A percentile compares a stretch with the other conserved stretches of the same genome.
These are phyloP conservation scores for Microcebus murinus DNA, from an alignment of 2,113 vertebrate genomes.

Conservation along the genomic window DNA sequence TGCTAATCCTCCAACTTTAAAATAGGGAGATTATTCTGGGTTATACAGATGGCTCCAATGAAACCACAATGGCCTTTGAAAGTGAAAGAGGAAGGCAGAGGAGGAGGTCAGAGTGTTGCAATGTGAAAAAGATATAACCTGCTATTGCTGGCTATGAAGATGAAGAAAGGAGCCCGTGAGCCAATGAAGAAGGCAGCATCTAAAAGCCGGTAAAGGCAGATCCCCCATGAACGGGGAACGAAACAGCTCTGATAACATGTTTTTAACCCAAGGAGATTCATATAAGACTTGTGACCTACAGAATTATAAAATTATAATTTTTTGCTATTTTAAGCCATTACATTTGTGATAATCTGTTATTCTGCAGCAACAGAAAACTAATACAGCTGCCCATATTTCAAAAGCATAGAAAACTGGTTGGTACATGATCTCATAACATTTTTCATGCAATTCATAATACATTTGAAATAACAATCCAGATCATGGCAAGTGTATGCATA, in stretches of 20 bases:
- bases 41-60: background rate
- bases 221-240: background rate
- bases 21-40: background rate
- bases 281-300: background rate
- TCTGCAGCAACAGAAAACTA: background rate
- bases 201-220: background rate
- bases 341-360: background rate
- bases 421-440: background rate
- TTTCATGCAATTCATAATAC: background rate
- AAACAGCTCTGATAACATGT: background rate
- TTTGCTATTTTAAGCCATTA: background rate
- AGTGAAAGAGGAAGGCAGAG: background rate
- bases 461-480: background rate
- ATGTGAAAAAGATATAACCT: background rate
- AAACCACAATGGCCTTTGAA: background rate
- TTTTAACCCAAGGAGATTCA: background rate
- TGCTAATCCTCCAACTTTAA: background rate
- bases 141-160: background rate
- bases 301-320: background rate
- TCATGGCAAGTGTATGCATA: background rate
- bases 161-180: background rate
- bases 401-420: background rate
- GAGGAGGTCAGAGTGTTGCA: background rate
- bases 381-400: background rate
- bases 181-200: background rate